Evolutionary conservation across 2,888 invertebrate genomes (phyloP), one percentile per base, ranked within the genome.

Genomic region (Pyrrhosoma nymphula): DNA sequence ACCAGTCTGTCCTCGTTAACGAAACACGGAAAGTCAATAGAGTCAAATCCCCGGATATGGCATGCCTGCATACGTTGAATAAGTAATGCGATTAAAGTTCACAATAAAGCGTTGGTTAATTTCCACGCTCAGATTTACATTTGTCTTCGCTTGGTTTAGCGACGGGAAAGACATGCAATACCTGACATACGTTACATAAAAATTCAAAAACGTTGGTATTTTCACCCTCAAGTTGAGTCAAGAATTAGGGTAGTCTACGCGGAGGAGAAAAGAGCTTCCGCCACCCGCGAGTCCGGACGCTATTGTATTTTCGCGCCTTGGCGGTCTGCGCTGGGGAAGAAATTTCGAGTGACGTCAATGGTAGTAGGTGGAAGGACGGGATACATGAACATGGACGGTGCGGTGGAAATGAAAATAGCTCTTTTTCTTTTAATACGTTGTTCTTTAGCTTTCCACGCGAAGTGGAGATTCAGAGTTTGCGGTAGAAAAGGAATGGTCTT

Each of bases 371-470:
- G 60, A 14, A 0, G 60, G 47, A 8, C 47, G 47, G 47, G 47
- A 47, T 4, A 47, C 12, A 20, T 60, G 69, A 26, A 69, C 10
- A 8, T 12, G 0, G n/a, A 12, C 69, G 69, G 26, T 69, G 69
- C 26, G 23, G 69, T 47, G 69, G 69, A 26, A 69, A 69, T n/a
- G 69, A n/a, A 69, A 69, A 47, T 26, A 69, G 69, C 69, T 69
- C 47, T 47, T 47, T 47, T 47, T n/a, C n/a, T 63, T 69, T n/a
- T 69, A 69, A 69, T 69, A 8, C 69, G 69, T 69, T 69, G 26
- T 69, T 69, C 69, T 69, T 69, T 69, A 69, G 69, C 69, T 69
- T 69, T 69, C 69, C 69, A 26, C n/a, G 69, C 26, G 69, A n/a
- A n/a, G 26, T 10, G 69, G n/a, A n/a, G 69, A 23, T 47, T 47